These are phyloP conservation scores for Phrynocephalus forsythii DNA, from an alignment of 2,797 vertebrate genomes.

Conservation along the genomic window DNA sequence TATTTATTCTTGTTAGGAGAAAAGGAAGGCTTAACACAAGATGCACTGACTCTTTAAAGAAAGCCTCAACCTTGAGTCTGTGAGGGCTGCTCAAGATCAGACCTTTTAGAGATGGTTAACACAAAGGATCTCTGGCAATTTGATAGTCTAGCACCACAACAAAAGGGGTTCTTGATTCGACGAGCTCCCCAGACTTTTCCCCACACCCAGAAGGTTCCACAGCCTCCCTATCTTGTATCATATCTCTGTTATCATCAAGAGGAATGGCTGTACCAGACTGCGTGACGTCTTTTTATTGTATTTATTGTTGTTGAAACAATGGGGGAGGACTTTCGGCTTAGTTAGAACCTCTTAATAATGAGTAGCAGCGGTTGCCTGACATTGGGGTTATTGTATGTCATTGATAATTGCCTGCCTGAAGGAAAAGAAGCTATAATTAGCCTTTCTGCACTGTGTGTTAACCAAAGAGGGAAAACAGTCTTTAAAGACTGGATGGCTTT, in stretches of 20 bases:
- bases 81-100: too few species aligned
- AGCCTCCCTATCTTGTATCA: neutral
- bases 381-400: conserved; percentile 37
- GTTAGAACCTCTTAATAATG: neutral
- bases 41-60: too few species aligned
- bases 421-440: conserved; percentile 57
- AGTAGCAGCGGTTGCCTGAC: conserved; percentile 34
- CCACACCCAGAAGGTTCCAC: neutral
- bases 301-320: too few species aligned
- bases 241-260: neutral
- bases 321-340: neutral
- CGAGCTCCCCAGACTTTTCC: neutral
- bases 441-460: conserved; percentile 37
- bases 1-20: too few species aligned
- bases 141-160: too few species aligned
- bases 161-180: too few species aligned
- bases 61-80: too few species aligned
- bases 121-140: too few species aligned
- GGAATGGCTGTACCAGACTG: neutral
- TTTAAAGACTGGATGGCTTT: conserved; percentile 40
- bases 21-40: too few species aligned
- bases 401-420: conserved; percentile 36
- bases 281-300: neutral
- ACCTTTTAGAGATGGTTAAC: too few species aligned
- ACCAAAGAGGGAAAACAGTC: conserved; percentile 34